Evolutionary conservation across 1,140 invertebrate genomes (phyloP).

Genomic region (Tetragonula clypearis): DNA sequence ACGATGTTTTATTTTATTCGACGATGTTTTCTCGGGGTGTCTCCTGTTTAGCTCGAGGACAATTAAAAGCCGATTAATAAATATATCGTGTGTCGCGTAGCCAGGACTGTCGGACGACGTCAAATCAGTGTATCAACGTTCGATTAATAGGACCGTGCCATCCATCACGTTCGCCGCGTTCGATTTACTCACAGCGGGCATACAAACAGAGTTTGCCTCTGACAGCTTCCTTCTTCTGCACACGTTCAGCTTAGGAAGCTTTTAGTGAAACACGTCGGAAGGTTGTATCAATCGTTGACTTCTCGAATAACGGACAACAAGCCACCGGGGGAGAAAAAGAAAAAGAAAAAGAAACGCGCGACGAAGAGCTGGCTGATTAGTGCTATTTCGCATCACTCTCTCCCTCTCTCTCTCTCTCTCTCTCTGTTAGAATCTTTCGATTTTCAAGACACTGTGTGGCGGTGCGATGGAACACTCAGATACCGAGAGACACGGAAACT

Average conservation of each 20-base stretch:
- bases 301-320: neutral
- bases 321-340: neutral
- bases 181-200: neutral
- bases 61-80: neutral
- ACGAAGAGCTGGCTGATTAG: neutral
- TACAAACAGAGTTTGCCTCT: slow-evolving; percentile 11
- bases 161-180: neutral
- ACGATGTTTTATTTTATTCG: slow-evolving; percentile 12
- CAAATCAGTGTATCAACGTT: neutral
- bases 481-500: neutral
- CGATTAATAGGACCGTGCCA: slow-evolving; percentile 17
- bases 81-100: neutral
- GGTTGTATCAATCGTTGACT: neutral
- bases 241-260: neutral
- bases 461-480: neutral
- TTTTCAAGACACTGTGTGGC: neutral
- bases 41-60: neutral
- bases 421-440: neutral
- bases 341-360: too few species aligned
- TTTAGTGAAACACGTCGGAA: neutral
- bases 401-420: too few species aligned
- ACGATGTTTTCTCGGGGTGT: neutral
- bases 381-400: too few species aligned
- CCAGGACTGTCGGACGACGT: neutral
- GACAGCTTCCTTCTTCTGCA: slow-evolving; percentile 2